phyloP scores from a whole-genome alignment of 2,797 vertebrate genomes.

The Centroberyx gerrardi region DNA sequence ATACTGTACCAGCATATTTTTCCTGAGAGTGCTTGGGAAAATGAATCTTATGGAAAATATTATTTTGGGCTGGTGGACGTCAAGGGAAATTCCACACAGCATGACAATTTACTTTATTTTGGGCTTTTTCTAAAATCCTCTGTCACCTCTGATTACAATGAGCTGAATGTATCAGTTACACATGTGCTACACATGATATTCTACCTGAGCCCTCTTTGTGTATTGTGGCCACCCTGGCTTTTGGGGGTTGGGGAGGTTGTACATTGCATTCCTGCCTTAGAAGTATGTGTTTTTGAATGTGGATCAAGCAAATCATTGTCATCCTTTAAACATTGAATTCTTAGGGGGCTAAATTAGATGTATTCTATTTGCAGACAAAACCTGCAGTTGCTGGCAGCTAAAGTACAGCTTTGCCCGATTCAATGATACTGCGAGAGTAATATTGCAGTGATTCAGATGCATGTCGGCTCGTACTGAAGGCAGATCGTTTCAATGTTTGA shows the following conservation, averaged over 20 bases:
- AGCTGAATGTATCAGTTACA: constrained; percentile 82
- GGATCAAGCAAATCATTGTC: constrained; percentile 55
- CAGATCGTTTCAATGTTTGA: background rate
- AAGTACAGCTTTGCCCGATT: background rate
- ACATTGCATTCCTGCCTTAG: constrained; percentile 31
- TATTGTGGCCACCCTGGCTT: constrained; percentile 60
- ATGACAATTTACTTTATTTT: constrained; percentile 87
- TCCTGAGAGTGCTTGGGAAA: constrained; percentile 76
- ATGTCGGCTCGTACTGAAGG: background rate
- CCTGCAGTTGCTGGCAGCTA: background rate
- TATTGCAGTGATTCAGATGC: background rate
- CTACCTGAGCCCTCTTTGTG: constrained; percentile 74
- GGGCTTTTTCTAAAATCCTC: constrained; percentile 77
- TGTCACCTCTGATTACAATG: constrained; percentile 88
- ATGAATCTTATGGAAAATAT: constrained; percentile 88
- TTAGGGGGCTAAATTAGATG: constrained; percentile 20
- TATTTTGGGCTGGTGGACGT: constrained; percentile 85
- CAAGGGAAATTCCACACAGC: constrained; percentile 85
- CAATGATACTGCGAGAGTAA: background rate
- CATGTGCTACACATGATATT: constrained; percentile 70
- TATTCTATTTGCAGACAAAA: constrained; percentile 12
- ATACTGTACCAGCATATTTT: constrained; percentile 76
- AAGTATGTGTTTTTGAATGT: constrained; percentile 28
- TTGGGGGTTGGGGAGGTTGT: constrained; percentile 29
- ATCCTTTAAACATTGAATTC: constrained; percentile 38